phyloP scores from a whole-genome alignment of 2,113 vertebrate genomes.

The Sakesphorus luctuosus region DNA sequence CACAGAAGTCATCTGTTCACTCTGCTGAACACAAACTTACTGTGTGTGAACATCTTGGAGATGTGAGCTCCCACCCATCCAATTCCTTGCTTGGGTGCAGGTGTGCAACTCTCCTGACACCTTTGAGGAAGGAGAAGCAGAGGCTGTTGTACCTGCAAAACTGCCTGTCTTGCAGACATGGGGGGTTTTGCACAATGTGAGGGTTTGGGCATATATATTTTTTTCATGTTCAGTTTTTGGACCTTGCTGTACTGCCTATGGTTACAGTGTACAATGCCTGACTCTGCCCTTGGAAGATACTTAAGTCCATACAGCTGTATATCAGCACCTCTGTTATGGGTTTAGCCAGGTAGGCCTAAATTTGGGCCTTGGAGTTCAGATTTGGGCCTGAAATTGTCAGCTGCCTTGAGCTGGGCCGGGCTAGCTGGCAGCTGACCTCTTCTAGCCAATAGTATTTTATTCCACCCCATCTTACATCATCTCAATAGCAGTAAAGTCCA shows the following conservation, averaged over 20 bases:
- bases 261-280: too few species aligned
- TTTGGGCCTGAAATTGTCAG: too few species aligned
- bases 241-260: neutral
- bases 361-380: too few species aligned
- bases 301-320: neutral
- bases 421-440: too few species aligned
- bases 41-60: neutral
- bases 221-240: neutral
- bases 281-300: neutral
- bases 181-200: neutral
- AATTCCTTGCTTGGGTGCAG: neutral
- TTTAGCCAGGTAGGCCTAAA: too few species aligned
- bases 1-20: neutral
- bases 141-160: neutral
- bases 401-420: too few species aligned
- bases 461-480: too few species aligned
- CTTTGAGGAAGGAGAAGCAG: neutral
- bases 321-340: neutral
- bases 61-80: rapidly evolving
- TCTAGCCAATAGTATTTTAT: too few species aligned
- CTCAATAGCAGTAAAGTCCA: too few species aligned
- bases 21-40: neutral
- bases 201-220: neutral
- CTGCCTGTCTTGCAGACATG: neutral
- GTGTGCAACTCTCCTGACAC: neutral